A percentile compares a stretch with the other conserved stretches of the same genome.
Evolutionary conservation across 2,888 invertebrate genomes (phyloP).

Genomic region (Stegana nigrithorax): DNA sequence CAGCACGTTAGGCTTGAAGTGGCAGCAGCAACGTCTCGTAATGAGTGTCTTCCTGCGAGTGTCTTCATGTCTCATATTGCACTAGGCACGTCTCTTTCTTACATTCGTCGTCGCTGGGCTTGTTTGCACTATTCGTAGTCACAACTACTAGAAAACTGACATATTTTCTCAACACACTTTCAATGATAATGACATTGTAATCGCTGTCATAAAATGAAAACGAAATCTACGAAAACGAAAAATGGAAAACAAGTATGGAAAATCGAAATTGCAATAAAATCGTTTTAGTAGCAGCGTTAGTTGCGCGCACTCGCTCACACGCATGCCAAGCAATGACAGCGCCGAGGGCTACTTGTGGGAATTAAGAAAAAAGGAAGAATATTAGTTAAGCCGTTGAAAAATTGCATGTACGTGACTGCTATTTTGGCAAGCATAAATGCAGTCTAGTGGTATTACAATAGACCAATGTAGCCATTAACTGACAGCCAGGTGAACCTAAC

Average conservation of each 20-base stretch:
- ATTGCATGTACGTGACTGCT: no score
- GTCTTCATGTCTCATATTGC: background rate
- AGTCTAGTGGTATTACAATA: no score
- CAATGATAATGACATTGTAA: slow-evolving; percentile 35
- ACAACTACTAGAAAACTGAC: slow-evolving; percentile 11
- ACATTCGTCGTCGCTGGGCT: background rate
- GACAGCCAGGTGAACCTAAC: no score
- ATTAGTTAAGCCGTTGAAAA: no score
- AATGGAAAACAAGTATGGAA: slow-evolving; percentile 20
- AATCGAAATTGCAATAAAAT: slow-evolving; percentile 37
- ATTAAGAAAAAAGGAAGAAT: no score
- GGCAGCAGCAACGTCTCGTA: background rate
- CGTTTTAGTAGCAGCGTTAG: background rate
- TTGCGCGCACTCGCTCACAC: background rate
- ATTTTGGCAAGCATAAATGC: no score
- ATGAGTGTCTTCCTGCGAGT: background rate
- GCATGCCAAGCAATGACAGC: no score
- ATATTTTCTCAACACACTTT: slow-evolving; percentile 13
- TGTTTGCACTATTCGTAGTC: background rate
- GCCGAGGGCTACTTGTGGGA: no score
- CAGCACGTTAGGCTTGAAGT: no score
- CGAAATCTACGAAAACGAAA: background rate
- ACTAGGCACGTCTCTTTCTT: background rate
- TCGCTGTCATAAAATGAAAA: slow-evolving; percentile 16
- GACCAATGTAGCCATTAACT: no score